phyloP scores from a whole-genome alignment of 2,888 invertebrate genomes.

The Spialia ferax region DNA sequence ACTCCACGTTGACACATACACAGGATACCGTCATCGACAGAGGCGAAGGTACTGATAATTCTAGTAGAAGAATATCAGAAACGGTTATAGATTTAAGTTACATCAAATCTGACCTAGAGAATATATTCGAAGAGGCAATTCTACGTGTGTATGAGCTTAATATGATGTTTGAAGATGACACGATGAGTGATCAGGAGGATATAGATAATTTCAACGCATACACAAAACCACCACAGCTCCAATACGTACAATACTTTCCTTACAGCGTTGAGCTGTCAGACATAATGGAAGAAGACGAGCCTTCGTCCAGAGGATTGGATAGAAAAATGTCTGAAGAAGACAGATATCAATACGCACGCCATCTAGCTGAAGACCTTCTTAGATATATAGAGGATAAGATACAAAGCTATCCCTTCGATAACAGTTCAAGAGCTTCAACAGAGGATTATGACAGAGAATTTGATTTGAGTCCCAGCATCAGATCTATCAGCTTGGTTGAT shows the following conservation, averaged over 20 bases:
- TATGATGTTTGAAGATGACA: conserved; percentile 64
- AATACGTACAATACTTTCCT: conserved; percentile 64
- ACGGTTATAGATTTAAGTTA: conserved; percentile 75
- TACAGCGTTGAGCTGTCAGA: conserved; percentile 79
- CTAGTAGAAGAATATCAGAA: conserved; percentile 73
- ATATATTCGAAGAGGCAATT: conserved; percentile 71
- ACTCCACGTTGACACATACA: conserved; percentile 78
- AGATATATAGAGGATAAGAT: conserved; percentile 71
- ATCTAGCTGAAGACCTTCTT: conserved; percentile 68
- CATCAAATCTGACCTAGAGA: conserved; percentile 74
- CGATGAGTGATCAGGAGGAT: conserved; percentile 78
- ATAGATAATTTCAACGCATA: conserved; percentile 74
- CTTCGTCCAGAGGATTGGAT: conserved; percentile 64
- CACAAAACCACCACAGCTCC: conserved; percentile 69
- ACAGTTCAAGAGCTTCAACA: conserved; percentile 58
- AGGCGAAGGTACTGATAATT: conserved; percentile 59
- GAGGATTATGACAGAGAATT: conserved; percentile 67
- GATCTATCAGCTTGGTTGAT: conserved; percentile 78
- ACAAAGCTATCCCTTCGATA: conserved; percentile 50
- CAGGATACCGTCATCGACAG: conserved; percentile 80
- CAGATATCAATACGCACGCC: conserved; percentile 57
- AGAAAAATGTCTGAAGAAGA: conserved; percentile 62
- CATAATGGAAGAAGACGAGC: conserved; percentile 80
- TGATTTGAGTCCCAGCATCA: conserved; percentile 65
- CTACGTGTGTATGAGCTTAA: conserved; percentile 60